Evolutionary conservation across 2,888 invertebrate genomes (phyloP), one percentile per base, ranked within the genome.

Genomic region (Bellardia pandia): DNA sequence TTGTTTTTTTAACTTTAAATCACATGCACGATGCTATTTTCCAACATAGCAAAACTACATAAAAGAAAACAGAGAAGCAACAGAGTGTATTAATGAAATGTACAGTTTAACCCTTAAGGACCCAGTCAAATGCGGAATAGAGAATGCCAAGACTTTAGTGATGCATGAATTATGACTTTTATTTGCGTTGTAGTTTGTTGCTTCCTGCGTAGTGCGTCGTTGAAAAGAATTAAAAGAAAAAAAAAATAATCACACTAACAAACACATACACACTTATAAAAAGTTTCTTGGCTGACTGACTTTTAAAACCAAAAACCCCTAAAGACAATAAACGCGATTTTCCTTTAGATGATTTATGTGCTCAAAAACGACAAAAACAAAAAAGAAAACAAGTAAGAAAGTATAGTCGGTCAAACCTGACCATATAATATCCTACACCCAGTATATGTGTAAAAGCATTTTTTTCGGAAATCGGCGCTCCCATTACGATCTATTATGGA

Each of bases 101-200:
- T 86, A 82, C 66, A 79, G 76, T 79, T 86, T 79, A 86, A 79
- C 82, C 64, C 78, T 69, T 56, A 86, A 69, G 86, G 86, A 71
- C 8, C 68, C 69, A 45, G 69, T 82, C 60, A 66, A 69, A 64
- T 76, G 11, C 23, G 53, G 37, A 81, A 81, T 66, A 81, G 42
- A 16, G 60, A 80, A 77, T 66, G 86, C 48, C 69, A 86, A 75
- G 77, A 75, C 69, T 75, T 74, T 33, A 75, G 74, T 78, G 64
- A 78, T 79, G 74, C 82, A 86, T 82, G 78, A 86, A 82, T 82
- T 86, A 82, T 86, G 86, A 82, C 64, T 62, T 79, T 79, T 85
- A 85, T 86, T 86, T 86, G 82, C 78, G 86, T 75, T 75, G 68
- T 86, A 69, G 68, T 86, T 82, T 81, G 72, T 82, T 86, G 72